Conservation (phyloP, 1,140 invertebrate species). For the Ceratina japonica region DNA sequence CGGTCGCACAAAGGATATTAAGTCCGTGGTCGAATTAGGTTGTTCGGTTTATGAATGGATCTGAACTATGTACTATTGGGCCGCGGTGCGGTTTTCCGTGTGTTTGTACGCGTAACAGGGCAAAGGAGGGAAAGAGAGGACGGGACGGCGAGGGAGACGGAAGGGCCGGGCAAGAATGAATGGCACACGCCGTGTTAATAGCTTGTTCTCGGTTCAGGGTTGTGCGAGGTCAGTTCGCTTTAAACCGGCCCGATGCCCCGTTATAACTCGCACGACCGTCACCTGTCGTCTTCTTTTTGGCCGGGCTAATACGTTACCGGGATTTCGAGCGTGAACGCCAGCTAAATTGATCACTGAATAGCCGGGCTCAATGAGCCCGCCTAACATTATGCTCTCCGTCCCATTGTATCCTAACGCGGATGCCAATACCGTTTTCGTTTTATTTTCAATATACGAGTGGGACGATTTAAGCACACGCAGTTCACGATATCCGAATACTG, state of each 20-base stretch:
- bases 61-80: slow-evolving; percentile 66
- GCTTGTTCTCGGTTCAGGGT: slow-evolving; percentile 60
- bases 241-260: slow-evolving; percentile 48
- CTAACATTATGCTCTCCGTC: slow-evolving; percentile 12
- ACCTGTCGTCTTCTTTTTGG: slow-evolving; percentile 51
- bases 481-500: too few relatives aligned
- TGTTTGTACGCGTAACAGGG: slow-evolving; percentile 40
- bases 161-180: slow-evolving; percentile 61
- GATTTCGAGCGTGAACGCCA: slow-evolving; percentile 42
- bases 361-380: slow-evolving; percentile 10
- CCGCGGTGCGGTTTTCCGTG: slow-evolving; percentile 53
- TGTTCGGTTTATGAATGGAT: slow-evolving; percentile 68
- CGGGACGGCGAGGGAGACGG: slow-evolving; percentile 11
- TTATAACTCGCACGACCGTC: slow-evolving; percentile 43
- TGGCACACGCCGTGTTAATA: slow-evolving; percentile 70
- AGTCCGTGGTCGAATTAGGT: slow-evolving; percentile 6
- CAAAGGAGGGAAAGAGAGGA: slow-evolving; percentile 46
- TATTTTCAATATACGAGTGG: too few relatives aligned
- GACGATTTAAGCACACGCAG: too few relatives aligned
- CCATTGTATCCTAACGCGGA: background rate
- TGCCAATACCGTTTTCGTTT: background rate
- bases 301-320: slow-evolving; percentile 25
- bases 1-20: slow-evolving; percentile 45
- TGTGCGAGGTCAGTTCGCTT: slow-evolving; percentile 51
- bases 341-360: slow-evolving; percentile 38